Percentiles rank a stretch among this genome's conserved stretches.
These are phyloP conservation scores for Tetrapedia diversipes DNA, from an alignment of 2,888 invertebrate species.

Conservation along the genomic window DNA sequence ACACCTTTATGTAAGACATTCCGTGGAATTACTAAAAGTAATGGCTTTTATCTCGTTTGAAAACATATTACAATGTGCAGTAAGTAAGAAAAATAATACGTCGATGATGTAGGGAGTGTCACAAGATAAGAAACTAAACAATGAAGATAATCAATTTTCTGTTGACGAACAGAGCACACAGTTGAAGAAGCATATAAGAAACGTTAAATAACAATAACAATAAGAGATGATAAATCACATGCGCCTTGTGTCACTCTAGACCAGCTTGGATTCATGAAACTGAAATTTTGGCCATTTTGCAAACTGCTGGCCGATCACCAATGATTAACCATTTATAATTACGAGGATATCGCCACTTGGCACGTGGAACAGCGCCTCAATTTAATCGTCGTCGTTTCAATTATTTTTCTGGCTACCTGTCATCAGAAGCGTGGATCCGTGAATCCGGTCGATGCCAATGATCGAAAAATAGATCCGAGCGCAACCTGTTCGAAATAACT, in stretches of 20 bases:
- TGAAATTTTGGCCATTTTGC: neutral
- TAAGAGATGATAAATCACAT: slow-evolving; percentile 2
- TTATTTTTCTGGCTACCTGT: slow-evolving; percentile 67
- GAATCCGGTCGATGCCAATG: slow-evolving; percentile 67
- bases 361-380: slow-evolving; percentile 46
- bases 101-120: too few relatives aligned
- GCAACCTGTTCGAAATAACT: slow-evolving; percentile 73
- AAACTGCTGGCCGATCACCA: slow-evolving; percentile 60
- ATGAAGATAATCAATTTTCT: neutral
- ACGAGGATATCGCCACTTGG: slow-evolving; percentile 59
- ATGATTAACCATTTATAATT: slow-evolving; percentile 59
- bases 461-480: slow-evolving; percentile 71
- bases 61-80: slow-evolving; percentile 33
- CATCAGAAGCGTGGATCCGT: slow-evolving; percentile 61
- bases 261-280: neutral
- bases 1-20: slow-evolving; percentile 40
- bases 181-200: neutral
- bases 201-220: neutral
- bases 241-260: neutral
- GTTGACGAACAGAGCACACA: neutral
- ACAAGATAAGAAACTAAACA: neutral
- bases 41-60: slow-evolving; percentile 26
- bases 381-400: slow-evolving; percentile 66
- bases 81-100: neutral
- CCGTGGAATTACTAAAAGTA: slow-evolving; percentile 7